Base-by-base conservation (phyloP, 2,888 invertebrate species). In the Hipparchia sbordonii region DNA sequence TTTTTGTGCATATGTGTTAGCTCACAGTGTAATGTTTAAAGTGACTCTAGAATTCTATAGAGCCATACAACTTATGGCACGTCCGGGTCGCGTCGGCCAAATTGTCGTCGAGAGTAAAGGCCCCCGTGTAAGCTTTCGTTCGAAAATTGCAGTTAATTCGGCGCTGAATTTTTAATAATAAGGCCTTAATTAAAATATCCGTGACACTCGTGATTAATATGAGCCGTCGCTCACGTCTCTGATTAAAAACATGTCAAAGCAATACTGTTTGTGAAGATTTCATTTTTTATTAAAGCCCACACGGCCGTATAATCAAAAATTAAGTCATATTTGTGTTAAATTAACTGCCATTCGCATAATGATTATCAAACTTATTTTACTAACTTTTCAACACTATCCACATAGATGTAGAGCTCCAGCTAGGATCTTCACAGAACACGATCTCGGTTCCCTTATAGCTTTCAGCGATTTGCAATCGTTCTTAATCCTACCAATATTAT, bases 131-230 rank as follows among this genome's bases (percentile, higher is more conserved):
- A 78, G 79, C 82, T 84, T 86, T 84, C 85, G 84, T 85, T 85
- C 79, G 89, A 89, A 90, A 90, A 86, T 85, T 88, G 84, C 88
- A 87, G 87, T 88, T 87, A 87, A 89, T 89, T 87, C 84, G 84
- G 83, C 82, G 81, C 85, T 84, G 86, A 85, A 83, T 80, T 80
- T 87, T 88, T 89, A 88, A 89, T 89, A 90, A 88, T 89, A 88
- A 87, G 89, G 82, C 87, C 84, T 91, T 91, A 92, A 92, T 92
- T 91, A 92, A 92, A 90, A 90, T 87, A 87, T 87, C 84, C 84
- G 81, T 85, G 87, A 86, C 85, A 79, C 78, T 84, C 79, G 80
- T 87, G 87, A 89, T 90, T 90, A 90, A 91, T 88, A 88, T 85
- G 87, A 87, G 59, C 76, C 68, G 85, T 88, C 87, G 87, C 85